These are phyloP conservation scores for Otolemur garnettii DNA, from an alignment of 2,113 vertebrate species.

Conservation along the genomic window DNA sequence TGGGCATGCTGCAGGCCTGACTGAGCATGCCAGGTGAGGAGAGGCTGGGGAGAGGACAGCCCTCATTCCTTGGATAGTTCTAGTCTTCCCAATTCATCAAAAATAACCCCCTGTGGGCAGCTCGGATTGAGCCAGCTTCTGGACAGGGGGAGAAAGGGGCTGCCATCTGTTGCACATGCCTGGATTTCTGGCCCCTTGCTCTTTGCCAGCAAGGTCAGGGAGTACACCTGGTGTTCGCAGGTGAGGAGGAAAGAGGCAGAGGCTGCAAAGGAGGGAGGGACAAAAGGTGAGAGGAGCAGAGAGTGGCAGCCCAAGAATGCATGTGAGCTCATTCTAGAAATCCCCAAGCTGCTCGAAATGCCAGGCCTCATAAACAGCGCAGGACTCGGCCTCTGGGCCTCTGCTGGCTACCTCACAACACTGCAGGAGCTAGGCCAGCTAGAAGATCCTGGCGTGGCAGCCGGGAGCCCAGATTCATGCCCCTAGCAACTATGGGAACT, in stretches of 20 bases:
- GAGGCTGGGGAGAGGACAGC: neutral
- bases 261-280: fast-evolving
- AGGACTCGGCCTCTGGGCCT: neutral
- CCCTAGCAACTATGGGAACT: neutral
- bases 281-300: too few species aligned
- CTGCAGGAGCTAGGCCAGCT: neutral
- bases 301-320: constrained; percentile 30
- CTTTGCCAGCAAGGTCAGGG: neutral
- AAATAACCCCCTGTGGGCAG: neutral
- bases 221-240: neutral
- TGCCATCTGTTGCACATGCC: neutral
- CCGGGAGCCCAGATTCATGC: neutral
- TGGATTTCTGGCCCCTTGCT: neutral
- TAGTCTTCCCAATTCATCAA: neutral
- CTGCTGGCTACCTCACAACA: neutral
- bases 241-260: neutral
- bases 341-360: neutral
- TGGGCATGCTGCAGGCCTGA: neutral
- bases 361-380: neutral
- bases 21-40: neutral
- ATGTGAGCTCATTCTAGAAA: constrained; percentile 17
- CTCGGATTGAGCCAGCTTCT: neutral
- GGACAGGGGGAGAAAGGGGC: fast-evolving
- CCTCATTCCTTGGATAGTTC: neutral
- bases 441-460: neutral